Evolutionary conservation across 1,140 invertebrate species (phyloP).

Genomic region (Xylocopa sonorina): DNA sequence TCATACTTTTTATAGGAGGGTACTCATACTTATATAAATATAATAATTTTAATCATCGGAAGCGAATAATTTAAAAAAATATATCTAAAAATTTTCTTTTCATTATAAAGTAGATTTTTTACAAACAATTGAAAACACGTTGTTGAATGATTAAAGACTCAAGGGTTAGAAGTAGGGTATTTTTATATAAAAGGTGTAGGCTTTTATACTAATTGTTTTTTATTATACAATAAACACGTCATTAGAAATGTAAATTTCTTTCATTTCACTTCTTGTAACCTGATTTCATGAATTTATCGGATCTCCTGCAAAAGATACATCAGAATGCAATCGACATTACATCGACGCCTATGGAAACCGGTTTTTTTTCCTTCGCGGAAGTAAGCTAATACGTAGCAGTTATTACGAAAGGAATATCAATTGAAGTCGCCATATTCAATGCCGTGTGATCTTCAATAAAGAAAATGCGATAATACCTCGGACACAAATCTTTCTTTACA

Average conservation of each 20-base stretch:
- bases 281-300: background rate
- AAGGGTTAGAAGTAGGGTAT: background rate
- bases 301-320: no score
- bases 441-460: no score
- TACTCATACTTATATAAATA: no score
- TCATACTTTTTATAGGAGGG: no score
- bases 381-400: no score
- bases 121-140: background rate
- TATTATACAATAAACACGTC: slow-evolving; percentile 28
- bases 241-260: background rate
- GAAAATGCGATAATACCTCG: no score
- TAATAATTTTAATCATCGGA: no score
- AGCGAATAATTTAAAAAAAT: background rate
- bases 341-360: no score
- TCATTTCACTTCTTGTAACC: background rate
- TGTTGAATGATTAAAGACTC: background rate
- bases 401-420: no score
- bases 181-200: slow-evolving; percentile 24
- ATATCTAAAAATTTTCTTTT: background rate
- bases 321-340: no score
- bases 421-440: no score
- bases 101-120: background rate
- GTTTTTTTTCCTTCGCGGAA: no score
- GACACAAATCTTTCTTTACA: background rate
- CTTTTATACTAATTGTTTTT: slow-evolving; percentile 1